Conservation (phyloP, 2,113 vertebrate genomes). For the Grammomys dolichurus region DNA sequence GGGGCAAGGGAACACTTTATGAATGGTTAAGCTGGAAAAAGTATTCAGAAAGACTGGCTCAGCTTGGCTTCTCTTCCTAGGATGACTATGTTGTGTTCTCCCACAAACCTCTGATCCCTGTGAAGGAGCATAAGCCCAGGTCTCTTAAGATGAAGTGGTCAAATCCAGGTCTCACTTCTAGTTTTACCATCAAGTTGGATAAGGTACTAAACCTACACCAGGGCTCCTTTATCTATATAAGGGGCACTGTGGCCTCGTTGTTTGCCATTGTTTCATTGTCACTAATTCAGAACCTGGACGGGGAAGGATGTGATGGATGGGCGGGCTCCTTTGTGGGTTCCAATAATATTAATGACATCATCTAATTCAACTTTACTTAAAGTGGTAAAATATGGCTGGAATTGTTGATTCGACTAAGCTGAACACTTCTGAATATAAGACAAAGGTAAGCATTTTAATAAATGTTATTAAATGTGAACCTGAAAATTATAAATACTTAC, state of each 20-base stretch:
- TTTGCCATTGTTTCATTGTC: conserved; percentile 27
- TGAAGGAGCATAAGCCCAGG: neutral
- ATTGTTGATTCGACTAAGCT: conserved; percentile 6
- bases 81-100: neutral
- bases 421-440: conserved; percentile 41
- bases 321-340: neutral
- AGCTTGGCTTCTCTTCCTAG: neutral
- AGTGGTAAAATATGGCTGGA: neutral
- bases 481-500: neutral
- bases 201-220: neutral
- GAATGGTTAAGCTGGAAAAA: neutral
- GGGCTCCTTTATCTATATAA: neutral
- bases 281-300: neutral
- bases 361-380: conserved; percentile 10
- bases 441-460: conserved; percentile 21
- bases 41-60: neutral
- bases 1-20: neutral
- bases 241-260: neutral
- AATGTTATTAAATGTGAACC: neutral
- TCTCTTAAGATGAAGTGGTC: neutral
- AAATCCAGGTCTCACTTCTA: neutral
- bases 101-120: too few relatives aligned
- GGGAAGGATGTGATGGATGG: neutral
- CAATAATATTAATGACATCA: neutral
- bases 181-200: neutral